Conservation (phyloP, 2,888 invertebrate genomes). For the Sminthurides aquaticus region DNA sequence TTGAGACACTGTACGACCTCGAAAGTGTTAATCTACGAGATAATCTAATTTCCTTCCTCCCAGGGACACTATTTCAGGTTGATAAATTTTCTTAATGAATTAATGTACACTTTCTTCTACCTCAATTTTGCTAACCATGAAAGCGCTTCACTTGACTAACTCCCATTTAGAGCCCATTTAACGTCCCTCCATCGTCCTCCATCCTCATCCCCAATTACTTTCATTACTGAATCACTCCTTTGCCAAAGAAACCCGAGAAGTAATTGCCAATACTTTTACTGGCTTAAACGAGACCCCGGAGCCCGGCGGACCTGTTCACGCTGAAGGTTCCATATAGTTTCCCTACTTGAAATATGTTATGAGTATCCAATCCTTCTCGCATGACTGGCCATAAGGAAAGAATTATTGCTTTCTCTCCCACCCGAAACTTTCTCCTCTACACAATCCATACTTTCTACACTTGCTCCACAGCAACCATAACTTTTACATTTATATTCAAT, state of each 20-base stretch:
- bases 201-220: not conserved
- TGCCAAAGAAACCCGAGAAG: not conserved
- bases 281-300: not conserved
- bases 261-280: not conserved
- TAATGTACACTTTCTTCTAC: not conserved
- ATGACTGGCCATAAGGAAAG: not conserved
- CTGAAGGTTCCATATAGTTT: not conserved
- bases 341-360: not conserved
- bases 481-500: not conserved
- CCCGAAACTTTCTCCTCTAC: too few species aligned
- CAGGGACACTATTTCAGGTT: conserved; percentile 41
- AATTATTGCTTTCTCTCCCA: not conserved
- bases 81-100: conserved; percentile 15
- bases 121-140: too few species aligned
- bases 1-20: conserved; percentile 32
- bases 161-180: too few species aligned
- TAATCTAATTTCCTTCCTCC: conserved; percentile 40
- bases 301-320: not conserved
- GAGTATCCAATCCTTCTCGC: not conserved
- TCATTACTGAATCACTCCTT: not conserved
- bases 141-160: too few species aligned
- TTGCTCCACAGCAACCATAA: not conserved
- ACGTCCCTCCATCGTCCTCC: too few species aligned
- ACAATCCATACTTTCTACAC: not conserved
- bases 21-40: conserved; percentile 43